A percentile compares a stretch with the other conserved stretches of the same genome.
These are phyloP conservation scores for Halictus ligatus DNA, from an alignment of 2,888 invertebrate species.

Conservation along the genomic window DNA sequence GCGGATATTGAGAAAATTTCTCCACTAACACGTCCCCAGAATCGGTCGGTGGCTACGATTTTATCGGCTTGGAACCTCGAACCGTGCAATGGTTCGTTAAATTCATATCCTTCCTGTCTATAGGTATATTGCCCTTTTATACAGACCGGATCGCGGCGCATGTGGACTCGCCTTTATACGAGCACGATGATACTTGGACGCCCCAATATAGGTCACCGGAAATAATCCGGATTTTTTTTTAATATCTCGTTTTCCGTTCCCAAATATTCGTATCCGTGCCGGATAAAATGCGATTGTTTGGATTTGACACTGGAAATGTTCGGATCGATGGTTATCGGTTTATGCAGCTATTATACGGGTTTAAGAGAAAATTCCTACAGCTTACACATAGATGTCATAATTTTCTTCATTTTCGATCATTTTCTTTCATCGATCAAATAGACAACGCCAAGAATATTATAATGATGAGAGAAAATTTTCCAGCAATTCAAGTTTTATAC, in stretches of 20 bases:
- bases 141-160: conserved; percentile 27
- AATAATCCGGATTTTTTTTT: conserved; percentile 58
- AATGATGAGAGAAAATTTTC: not conserved
- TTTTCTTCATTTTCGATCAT: not conserved
- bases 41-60: not conserved
- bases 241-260: conserved; percentile 32
- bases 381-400: no score
- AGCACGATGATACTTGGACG: conserved; percentile 15
- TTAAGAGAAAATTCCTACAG: not conserved
- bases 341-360: conserved; percentile 41
- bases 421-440: not conserved
- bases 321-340: conserved; percentile 51
- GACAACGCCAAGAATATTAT: not conserved
- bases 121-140: conserved; percentile 37
- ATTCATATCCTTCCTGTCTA: conserved; percentile 18
- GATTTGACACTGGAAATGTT: conserved; percentile 31
- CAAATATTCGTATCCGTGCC: conserved; percentile 30
- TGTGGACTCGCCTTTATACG: conserved; percentile 41
- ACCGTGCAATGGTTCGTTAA: conserved; percentile 32
- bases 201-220: conserved; percentile 49
- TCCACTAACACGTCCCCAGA: not conserved
- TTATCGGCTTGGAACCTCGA: not conserved
- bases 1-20: conserved; percentile 11
- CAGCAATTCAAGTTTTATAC: not conserved
- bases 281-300: conserved; percentile 49